Conservation (phyloP, 2,113 vertebrate genomes). For the Spermophilus dauricus region DNA sequence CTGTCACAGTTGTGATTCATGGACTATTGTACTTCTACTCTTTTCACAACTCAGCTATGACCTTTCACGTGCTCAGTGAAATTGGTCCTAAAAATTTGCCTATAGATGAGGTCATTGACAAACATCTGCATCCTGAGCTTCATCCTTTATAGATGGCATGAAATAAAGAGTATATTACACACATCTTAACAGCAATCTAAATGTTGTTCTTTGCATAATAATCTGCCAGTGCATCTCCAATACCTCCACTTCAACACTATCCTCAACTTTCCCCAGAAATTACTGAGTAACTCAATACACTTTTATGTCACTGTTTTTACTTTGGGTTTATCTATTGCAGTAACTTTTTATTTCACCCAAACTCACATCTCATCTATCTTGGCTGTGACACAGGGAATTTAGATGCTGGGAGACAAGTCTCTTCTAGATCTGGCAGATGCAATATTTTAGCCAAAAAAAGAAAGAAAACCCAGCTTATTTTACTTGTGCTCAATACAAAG, state of each 20-base stretch:
- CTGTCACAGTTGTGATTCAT: not conserved
- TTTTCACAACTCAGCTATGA: not conserved
- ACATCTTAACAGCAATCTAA: not conserved
- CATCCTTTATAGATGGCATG: not conserved
- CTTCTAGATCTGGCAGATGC: not conserved
- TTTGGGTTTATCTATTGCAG: not conserved
- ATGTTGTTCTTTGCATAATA: conserved; percentile 38
- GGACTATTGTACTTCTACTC: not conserved
- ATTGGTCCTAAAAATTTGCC: not conserved
- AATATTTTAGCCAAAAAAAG: conserved; percentile 32
- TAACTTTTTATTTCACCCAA: not conserved
- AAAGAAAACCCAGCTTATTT: not conserved
- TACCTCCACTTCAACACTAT: not conserved
- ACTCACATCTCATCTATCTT: not conserved
- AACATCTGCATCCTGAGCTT: not conserved
- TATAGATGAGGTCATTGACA: not conserved
- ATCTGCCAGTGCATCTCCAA: not conserved
- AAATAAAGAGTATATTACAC: not conserved
- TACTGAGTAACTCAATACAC: conserved; percentile 1
- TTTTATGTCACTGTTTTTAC: not conserved
- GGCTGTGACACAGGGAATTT: not conserved
- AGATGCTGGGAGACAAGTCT: not conserved
- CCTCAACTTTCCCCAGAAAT: not conserved
- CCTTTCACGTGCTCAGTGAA: not conserved
- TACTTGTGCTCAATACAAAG: not conserved